Evolutionary conservation across 1,140 invertebrate species (phyloP), one percentile per base, ranked within the genome.

Genomic region (Panagrolaimus sp.): DNA sequence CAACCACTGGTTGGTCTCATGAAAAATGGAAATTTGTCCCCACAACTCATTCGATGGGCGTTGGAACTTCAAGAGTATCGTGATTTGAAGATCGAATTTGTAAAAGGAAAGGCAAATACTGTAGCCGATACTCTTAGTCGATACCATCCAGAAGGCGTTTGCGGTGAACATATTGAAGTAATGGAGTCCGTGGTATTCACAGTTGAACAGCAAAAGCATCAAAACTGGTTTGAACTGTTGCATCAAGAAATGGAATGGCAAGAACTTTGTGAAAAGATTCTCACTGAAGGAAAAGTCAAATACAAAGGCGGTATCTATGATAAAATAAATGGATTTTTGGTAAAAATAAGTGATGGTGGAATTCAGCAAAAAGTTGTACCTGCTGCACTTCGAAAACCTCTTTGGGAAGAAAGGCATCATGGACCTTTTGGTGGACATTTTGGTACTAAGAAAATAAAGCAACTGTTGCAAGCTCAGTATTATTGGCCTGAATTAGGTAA

Each of bases 51-150:
- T 38, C 17, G 67, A 26, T 71, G 67, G 68, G 15, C 43, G 6
- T 9, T 71, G 28, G 70, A 71, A 62, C 17, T 71, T 2, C 38
- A 70, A 28, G 17, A 14, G 15, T 17, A 17, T 47, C 68, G 24
- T 43, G 58, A 28, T 14, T 32, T 71, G 12, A 28, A 58, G 17
- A 17, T 71, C 14, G 68, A 62, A 8, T 71, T 70, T n/a, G 26
- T 70, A 1, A 67, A 32, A 24, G 70, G 70, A 9, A 71, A 71
- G 21, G 28, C 15, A 47, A 71, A 71, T 64, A 47, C 55, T 2
- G 47, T 71, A 0, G 70, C 70, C 0, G 70, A 71, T 71, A 43
- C 58, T 21, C 32, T 71, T 8, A 70, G 67, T n/a, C 0, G 70
- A 21, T 10, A 10, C 10, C 45, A 10, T 10, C n/a, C 10, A 10